A percentile compares a stretch with the other conserved stretches of the same genome.
Evolutionary conservation across 2,797 vertebrate species (phyloP).

Genomic region (Podarcis lilfordi): DNA sequence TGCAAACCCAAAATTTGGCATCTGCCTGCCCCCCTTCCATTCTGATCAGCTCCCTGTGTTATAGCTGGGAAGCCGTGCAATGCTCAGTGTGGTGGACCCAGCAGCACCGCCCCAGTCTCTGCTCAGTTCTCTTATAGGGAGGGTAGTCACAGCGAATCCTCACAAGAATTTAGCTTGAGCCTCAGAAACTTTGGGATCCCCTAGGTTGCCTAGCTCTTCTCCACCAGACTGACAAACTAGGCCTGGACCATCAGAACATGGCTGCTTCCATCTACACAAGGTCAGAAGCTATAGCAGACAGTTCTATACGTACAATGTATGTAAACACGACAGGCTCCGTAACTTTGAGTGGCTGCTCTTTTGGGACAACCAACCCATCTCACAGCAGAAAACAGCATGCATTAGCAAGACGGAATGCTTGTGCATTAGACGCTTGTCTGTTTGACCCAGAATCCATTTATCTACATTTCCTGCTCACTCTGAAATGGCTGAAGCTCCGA

Average conservation of each 20-base stretch:
- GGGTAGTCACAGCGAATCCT: background rate
- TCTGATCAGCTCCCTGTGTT: too few species aligned
- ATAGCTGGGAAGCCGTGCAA: too few species aligned
- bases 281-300: background rate
- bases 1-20: too few species aligned
- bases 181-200: background rate
- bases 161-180: background rate
- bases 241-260: background rate
- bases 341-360: background rate
- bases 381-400: constrained; percentile 24
- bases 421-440: background rate
- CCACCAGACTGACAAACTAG: background rate
- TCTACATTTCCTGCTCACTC: constrained; percentile 65
- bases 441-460: constrained; percentile 60
- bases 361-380: constrained; percentile 32
- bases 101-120: background rate
- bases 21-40: too few species aligned
- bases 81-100: too few species aligned
- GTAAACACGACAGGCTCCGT: constrained; percentile 23
- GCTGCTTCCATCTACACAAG: background rate
- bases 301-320: background rate
- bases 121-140: background rate
- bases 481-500: constrained; percentile 49
- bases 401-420: constrained; percentile 49
- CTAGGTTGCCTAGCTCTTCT: background rate